Base-by-base conservation (phyloP, 1,140 invertebrate genomes). In the Nebria ingens region DNA sequence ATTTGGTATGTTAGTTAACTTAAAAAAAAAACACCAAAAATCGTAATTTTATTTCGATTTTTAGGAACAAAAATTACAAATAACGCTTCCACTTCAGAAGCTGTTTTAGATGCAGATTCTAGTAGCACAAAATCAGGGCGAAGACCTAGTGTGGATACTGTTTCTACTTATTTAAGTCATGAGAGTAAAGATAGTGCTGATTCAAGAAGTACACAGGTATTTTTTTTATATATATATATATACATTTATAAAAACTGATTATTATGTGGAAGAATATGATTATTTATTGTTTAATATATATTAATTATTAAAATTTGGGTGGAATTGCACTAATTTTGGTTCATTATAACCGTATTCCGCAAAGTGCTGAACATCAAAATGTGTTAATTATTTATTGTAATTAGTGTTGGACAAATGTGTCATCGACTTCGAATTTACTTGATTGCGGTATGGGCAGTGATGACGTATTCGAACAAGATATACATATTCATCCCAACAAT, bases 101-200 rank as follows among this genome's bases (percentile, higher is more conserved):
- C 68, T 22, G 71, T 79, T 42, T 64, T 81, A 53, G 81, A 86
- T 66, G 77, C 75, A 34, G 81, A 87, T 67, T 80, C 82, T 42
- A 82, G 81, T 58, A 83, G 82, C 64, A 81, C 81, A 59, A 82
- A 83, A 68, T 83, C 83, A 62, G 81, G 84, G 52, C 73, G 86
- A 9, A 76, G 87, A 40, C 87, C 86, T 19, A 90, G 85, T 68
- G 82, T 89, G 17, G 88, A 91, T 69, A 91, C 88, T 19, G 86
- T 91, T 19, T 91, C 87, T 54, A 93, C 89, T 0, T 91, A 91
- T 74, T 77, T 91, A 54, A 91, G 87, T 67, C 87, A 90, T 63
- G 87, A 89, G 68, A 87, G 85, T 73, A 80, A 82, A 64, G 80
- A 82, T 54, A 82, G 79, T 57, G n/a, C n/a, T n/a, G 67, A 69